Percentiles rank a stretch among this genome's conserved stretches.
Evolutionary conservation across 2,888 invertebrate genomes (phyloP).

Genomic region (Microctonus brassicae): DNA sequence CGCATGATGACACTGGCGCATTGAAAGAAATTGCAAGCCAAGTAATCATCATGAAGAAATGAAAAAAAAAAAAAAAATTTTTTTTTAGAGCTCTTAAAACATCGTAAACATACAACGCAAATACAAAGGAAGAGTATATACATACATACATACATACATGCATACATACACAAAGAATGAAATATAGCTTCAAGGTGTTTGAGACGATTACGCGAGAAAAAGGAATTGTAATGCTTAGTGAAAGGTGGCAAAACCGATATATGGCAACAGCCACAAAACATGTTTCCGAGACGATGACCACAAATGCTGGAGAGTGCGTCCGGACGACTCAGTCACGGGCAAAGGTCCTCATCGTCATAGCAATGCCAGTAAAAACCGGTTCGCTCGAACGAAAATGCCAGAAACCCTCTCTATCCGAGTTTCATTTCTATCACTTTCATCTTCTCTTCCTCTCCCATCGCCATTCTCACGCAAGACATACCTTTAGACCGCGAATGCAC

Average conservation of each 20-base stretch:
- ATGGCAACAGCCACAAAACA: constrained; percentile 33
- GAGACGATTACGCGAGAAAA: constrained; percentile 4
- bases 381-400: constrained; percentile 36
- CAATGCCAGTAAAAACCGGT: constrained; percentile 42
- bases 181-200: neutral
- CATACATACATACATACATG: no score
- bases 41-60: constrained; percentile 14
- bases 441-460: neutral
- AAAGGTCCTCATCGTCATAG: constrained; percentile 18
- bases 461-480: constrained; percentile 29
- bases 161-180: neutral
- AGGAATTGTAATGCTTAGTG: neutral
- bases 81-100: neutral
- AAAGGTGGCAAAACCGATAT: constrained; percentile 28
- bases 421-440: constrained; percentile 24
- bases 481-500: constrained; percentile 6
- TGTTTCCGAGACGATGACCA: constrained; percentile 32
- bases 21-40: constrained; percentile 24
- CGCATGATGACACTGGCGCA: constrained; percentile 12
- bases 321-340: constrained; percentile 35
- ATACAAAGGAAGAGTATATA: neutral
- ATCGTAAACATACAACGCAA: neutral
- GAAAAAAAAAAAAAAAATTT: neutral
- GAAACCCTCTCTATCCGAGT: constrained; percentile 37
- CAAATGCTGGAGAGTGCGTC: constrained; percentile 25